Base-by-base conservation (phyloP, 1,140 invertebrate species). In the Kradibia gibbosae region DNA sequence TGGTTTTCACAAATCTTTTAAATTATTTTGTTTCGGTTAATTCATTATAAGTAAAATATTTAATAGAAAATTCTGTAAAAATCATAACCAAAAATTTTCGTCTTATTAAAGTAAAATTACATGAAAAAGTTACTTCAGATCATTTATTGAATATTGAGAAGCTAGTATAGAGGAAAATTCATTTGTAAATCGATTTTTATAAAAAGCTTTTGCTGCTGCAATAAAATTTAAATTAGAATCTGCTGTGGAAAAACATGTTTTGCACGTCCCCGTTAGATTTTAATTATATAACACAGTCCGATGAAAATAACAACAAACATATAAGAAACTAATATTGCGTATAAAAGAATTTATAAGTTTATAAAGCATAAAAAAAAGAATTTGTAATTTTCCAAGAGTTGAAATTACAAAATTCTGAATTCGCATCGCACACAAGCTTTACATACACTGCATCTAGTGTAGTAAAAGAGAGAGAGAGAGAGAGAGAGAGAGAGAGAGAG, bases 221-320 rank as follows among this genome's bases (percentile, higher is more conserved):
- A 8, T 34, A 34, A 75, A 75, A 60, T 75, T 42, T 57, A 75
- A 42, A 57, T 60, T 39, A 75, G n/a, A 75, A 60, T 39, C 20
- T 55, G 53, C 11, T 1, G 17, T 5, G 17, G 15, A 42, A 36
- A 1, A 28, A n/a, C 1, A 34, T 15, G 25, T 31, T 34, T 31
- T 31, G 8, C 45, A 73, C 3, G 3, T 28, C 10, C 2, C 15
- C n/a, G 0, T 53, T 34, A 34, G n/a, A 72, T 80, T 72, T 80
- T 80, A 72, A 80, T 80, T 80, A 73, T 45, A 42, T 80, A 22
- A 28, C 34, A 10, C n/a, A n/a, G 31, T 1, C 60, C 10, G 28
- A n/a, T 10, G 13, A n/a, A 67, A 11, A n/a, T 10, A n/a, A 67
- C 8, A n/a, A 67, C 5, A 0, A 13, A 5, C 4, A 28, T 20